A percentile compares a stretch with the other conserved stretches of the same genome.
phyloP scores from a whole-genome alignment of 1,140 invertebrate species.

The Zaprionus nigranus region DNA sequence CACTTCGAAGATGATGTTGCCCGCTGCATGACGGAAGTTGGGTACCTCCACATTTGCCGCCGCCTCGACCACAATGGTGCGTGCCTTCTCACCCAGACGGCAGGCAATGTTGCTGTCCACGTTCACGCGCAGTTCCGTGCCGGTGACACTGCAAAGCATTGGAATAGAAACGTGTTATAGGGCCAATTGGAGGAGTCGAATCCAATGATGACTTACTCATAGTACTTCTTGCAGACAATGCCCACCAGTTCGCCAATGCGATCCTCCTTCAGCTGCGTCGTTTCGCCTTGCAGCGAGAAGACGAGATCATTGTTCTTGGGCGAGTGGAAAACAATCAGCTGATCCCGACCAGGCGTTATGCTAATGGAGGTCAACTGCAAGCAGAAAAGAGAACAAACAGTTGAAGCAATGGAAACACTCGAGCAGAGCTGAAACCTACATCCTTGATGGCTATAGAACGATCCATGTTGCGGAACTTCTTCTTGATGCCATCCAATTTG shows the following conservation, averaged over 20 bases:
- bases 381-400: background rate
- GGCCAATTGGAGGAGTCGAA: too few species aligned
- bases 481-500: constrained; percentile 92
- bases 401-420: background rate
- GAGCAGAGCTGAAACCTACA: constrained; percentile 84
- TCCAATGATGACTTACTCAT: constrained; percentile 87
- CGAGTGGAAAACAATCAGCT: constrained; percentile 95
- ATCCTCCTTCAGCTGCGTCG: constrained; percentile 86
- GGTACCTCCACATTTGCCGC: constrained; percentile 75
- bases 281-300: constrained; percentile 87
- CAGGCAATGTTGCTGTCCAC: constrained; percentile 75
- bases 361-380: constrained; percentile 91
- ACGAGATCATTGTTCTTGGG: constrained; percentile 96
- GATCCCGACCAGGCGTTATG: constrained; percentile 93
- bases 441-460: constrained; percentile 92
- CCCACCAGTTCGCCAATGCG: constrained; percentile 95
- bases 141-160: constrained; percentile 52
- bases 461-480: constrained; percentile 95
- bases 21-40: constrained; percentile 68
- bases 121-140: constrained; percentile 77
- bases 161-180: background rate
- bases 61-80: constrained; percentile 74
- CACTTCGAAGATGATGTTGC: constrained; percentile 82
- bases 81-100: constrained; percentile 70
- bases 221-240: constrained; percentile 90